Base-by-base conservation (phyloP, 35 echinoderm and acorn worm genomes). In the Holothuria glaberrima region DNA sequence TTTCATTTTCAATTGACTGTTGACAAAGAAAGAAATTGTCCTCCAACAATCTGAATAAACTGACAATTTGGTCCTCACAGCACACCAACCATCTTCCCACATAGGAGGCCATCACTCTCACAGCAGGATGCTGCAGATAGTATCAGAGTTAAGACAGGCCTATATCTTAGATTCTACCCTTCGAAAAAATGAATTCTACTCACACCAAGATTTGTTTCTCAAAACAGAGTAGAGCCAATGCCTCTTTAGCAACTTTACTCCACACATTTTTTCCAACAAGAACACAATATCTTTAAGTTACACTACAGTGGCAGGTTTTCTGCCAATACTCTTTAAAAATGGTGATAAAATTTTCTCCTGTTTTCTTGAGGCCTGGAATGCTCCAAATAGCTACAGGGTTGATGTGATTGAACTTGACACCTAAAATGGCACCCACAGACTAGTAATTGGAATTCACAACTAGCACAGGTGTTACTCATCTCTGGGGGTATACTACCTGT, bases 1-100 rank as follows among this genome's bases (percentile, higher is more conserved):
- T 75, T 75, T 38, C 34, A 38, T 41, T 44, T 75, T 45, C 71
- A 75, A 31, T 75, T 44, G 34, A 75, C 20, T 12, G 34, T 75
- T 75, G 29, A 75, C 71, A 75, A 75, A 75, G 71, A 21, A 10
- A 12, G 28, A 75, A 75, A 75, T 75, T 75, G 71, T 75, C 30
- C 33, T 17, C 13, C 22, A n/a, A 75, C 71, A 31, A 21, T 16
- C 33, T 13, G 6, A 75, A 45, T 75, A 21, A 75, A 75, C 71
- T 32, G 41, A 32, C 44, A 38, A 38, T 41, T 75, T 38, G 18
- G 32, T 41, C 20, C 21, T 38, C 71, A 17, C 71, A 35, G 71
- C 34, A 18, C 12, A 41, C 32, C 28, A 45, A 75, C 0, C 71
- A 19, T 75, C 71, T 75, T 41, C 34, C 71, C 71, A n/a, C 22